Evolutionary conservation across 2,113 vertebrate genomes (phyloP).

Genomic region (Ancistrus triradiatus): DNA sequence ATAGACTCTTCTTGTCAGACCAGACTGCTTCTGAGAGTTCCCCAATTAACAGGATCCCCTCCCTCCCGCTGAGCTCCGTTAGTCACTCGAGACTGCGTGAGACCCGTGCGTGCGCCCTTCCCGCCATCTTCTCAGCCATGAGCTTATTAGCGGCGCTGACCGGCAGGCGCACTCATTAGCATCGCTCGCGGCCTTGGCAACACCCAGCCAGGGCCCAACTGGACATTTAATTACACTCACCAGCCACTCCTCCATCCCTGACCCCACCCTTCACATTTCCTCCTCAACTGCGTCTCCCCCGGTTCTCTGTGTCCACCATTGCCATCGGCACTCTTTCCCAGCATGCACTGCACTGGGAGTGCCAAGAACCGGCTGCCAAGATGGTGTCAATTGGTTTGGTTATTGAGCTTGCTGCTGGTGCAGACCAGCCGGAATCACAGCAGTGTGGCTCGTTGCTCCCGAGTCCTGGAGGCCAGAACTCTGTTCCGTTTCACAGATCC

Average conservation of each 20-base stretch:
- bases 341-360: constrained; percentile 12
- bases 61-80: constrained; percentile 56
- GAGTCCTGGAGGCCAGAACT: too few species aligned
- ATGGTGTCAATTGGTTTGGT: constrained; percentile 32
- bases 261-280: too few species aligned
- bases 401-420: constrained; percentile 8
- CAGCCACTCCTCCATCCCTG: constrained; percentile 33
- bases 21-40: constrained; percentile 49
- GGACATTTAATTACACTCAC: constrained; percentile 70
- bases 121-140: constrained; percentile 67
- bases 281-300: not conserved
- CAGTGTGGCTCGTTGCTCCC: too few species aligned
- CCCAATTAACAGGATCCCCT: constrained; percentile 70
- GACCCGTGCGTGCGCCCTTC: constrained; percentile 50
- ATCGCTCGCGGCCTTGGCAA: constrained; percentile 68
- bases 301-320: not conserved
- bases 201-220: constrained; percentile 58
- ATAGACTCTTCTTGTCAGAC: constrained; percentile 11
- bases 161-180: constrained; percentile 69
- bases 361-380: constrained; percentile 32
- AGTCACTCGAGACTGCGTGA: constrained; percentile 60
- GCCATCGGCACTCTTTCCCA: constrained; percentile 12
- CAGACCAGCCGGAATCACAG: too few species aligned
- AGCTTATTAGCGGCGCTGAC: constrained; percentile 67
- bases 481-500: too few species aligned